phyloP scores from a whole-genome alignment of 2,888 invertebrate species.

The Xestia ashworthii region DNA sequence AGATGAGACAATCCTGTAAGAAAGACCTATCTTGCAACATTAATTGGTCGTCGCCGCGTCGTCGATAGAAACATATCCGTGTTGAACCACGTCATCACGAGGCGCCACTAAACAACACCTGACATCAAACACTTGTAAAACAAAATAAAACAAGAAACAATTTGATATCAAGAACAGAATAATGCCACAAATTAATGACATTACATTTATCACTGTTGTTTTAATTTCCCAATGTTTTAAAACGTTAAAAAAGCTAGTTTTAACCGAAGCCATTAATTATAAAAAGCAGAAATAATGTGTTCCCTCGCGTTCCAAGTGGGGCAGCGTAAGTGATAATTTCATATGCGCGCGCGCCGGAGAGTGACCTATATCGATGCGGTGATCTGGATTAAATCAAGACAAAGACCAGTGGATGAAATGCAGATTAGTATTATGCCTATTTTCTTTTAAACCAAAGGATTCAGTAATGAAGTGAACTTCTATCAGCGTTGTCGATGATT shows the following conservation, averaged over 20 bases:
- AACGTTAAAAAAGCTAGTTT: constrained; percentile 52
- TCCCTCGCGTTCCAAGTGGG: constrained; percentile 73
- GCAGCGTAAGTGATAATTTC: constrained; percentile 74
- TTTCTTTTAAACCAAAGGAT: not conserved
- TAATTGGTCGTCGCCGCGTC: not conserved
- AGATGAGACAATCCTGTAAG: not conserved
- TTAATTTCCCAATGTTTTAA: constrained; percentile 30
- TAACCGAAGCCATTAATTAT: constrained; percentile 52
- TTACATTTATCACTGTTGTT: constrained; percentile 35
- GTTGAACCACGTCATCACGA: not conserved
- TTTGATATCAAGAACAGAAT: constrained; percentile 16
- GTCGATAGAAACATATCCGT: not conserved
- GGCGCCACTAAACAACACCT: not conserved
- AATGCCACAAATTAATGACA: constrained; percentile 37
- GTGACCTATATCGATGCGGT: constrained; percentile 75
- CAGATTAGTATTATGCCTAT: constrained; percentile 14
- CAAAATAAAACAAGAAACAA: constrained; percentile 16
- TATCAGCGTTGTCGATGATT: not conserved
- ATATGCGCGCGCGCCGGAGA: constrained; percentile 74
- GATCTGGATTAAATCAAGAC: constrained; percentile 76
- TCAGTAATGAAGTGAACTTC: not conserved
- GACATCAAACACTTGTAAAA: constrained; percentile 32
- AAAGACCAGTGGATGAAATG: constrained; percentile 69
- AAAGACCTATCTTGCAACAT: not conserved
- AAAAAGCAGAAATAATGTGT: constrained; percentile 56